A percentile compares a stretch with the other conserved stretches of the same genome.
Conservation (phyloP, 2,113 vertebrate species). For the Eleginops maclovinus region DNA sequence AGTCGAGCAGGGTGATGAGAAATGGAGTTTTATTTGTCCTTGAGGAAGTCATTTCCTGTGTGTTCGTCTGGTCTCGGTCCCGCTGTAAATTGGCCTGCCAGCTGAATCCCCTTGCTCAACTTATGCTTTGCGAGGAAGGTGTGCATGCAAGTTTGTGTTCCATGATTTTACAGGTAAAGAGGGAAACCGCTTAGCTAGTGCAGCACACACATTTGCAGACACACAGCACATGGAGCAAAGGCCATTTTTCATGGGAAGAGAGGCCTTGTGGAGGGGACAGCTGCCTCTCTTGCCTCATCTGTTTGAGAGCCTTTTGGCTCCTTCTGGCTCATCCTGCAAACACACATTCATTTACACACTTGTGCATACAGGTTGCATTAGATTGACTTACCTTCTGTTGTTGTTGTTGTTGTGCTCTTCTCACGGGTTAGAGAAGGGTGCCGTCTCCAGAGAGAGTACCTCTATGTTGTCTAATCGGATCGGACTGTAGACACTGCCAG, state of each 20-base stretch:
- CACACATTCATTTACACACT: conserved; percentile 11
- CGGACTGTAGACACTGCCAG: background rate
- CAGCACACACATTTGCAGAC: conserved; percentile 15
- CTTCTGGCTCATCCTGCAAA: conserved; percentile 52
- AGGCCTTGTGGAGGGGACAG: conserved; percentile 48
- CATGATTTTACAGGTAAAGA: conserved; percentile 46
- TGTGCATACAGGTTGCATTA: conserved; percentile 12
- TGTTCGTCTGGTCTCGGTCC: conserved; percentile 60
- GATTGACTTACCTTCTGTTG: conserved; percentile 28
- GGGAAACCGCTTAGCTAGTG: conserved; percentile 9
- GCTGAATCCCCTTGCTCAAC: conserved; percentile 54
- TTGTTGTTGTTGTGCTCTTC: conserved; percentile 15
- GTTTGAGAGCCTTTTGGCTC: conserved; percentile 72
- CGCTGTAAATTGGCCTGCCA: conserved; percentile 65
- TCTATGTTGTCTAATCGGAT: conserved; percentile 3
- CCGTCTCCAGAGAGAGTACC: background rate
- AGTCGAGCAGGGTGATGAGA: conserved; percentile 51
- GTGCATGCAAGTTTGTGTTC: conserved; percentile 10
- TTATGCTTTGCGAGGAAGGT: conserved; percentile 43
- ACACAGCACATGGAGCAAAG: conserved; percentile 45
- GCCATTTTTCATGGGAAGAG: conserved; percentile 30
- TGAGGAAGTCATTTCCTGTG: conserved; percentile 77
- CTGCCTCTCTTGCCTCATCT: conserved; percentile 63
- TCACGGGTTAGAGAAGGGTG: background rate
- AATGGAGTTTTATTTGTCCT: conserved; percentile 74